Evolutionary conservation across 2,888 invertebrate genomes (phyloP), one percentile per base, ranked within the genome.

Genomic region (Gymnoscelis rufifasciata): DNA sequence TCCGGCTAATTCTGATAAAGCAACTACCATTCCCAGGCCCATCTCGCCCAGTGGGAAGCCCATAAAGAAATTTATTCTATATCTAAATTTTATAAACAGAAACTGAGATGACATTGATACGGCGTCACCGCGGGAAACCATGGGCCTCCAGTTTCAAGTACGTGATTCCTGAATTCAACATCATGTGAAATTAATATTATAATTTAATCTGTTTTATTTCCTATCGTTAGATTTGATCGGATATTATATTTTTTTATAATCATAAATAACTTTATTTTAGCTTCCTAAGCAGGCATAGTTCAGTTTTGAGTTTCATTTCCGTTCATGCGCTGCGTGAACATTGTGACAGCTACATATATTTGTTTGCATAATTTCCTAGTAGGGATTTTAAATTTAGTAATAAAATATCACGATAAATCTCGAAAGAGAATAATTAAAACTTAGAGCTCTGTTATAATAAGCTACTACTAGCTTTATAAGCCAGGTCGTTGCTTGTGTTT

Each of bases 11-110:
- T 54, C 46, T 55, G 54, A 52, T 59, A 55, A 52, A 54, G 54
- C 52, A 55, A 58, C 58, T 53, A 51, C 51, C 59, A 59, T 59
- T 59, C 59, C 57, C 57, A 57, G 55, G 55, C 51, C 51, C 50
- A 55, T 49, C 57, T 51, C 46, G 48, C 55, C 33, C 57, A 53
- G 57, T 55, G 55, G 52, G 57, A 57, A 55, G 50, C 48, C 55
- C 40, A 52, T 55, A 57, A 55, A 57, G 40, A 56, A 47, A 52
- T 56, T 48, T 56, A 57, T 56, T 52, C 40, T 54, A 60, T 62
- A 62, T 62, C 63, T 56, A 67, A 64, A 66, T 62, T 66, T 68
- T 62, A 62, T 63, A 67, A 66, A 66, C 59, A 57, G 43, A 49
- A 51, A 45, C 57, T 52, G 50, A 67, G 67, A 66, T 65, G 60